Evolutionary conservation across 2,113 vertebrate genomes (phyloP).

Genomic region (Plecotus auritus): DNA sequence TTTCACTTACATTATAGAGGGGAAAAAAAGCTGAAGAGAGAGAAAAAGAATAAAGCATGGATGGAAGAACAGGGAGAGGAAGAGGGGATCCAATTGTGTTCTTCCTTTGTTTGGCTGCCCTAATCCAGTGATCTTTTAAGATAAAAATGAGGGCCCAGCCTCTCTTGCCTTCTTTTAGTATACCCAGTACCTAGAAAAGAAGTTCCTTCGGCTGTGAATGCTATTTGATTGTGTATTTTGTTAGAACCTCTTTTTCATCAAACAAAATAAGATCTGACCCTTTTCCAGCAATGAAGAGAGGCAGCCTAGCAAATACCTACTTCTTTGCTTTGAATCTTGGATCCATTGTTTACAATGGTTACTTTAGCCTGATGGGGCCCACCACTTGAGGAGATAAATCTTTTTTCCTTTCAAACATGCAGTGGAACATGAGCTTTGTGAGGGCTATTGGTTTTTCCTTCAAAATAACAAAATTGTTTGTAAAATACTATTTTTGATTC

Average conservation of each 20-base stretch:
- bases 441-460: neutral
- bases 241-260: neutral
- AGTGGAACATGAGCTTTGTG: neutral
- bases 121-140: neutral
- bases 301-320: neutral
- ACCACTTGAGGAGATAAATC: neutral
- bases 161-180: neutral
- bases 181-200: neutral
- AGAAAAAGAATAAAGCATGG: neutral
- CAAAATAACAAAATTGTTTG: conserved; percentile 18
- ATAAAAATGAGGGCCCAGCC: neutral
- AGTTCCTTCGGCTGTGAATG: neutral
- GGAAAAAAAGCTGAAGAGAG: neutral
- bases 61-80: neutral
- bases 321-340: neutral
- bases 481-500: conserved; percentile 3
- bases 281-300: neutral
- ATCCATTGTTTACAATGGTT: neutral
- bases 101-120: neutral
- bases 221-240: neutral
- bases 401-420: conserved; percentile 8
- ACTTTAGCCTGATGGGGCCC: neutral
- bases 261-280: neutral
- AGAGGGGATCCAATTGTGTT: rapidly evolving
- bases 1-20: neutral